phyloP scores from a whole-genome alignment of 2,888 invertebrate genomes.

The Drepanosiphum platanoidis region DNA sequence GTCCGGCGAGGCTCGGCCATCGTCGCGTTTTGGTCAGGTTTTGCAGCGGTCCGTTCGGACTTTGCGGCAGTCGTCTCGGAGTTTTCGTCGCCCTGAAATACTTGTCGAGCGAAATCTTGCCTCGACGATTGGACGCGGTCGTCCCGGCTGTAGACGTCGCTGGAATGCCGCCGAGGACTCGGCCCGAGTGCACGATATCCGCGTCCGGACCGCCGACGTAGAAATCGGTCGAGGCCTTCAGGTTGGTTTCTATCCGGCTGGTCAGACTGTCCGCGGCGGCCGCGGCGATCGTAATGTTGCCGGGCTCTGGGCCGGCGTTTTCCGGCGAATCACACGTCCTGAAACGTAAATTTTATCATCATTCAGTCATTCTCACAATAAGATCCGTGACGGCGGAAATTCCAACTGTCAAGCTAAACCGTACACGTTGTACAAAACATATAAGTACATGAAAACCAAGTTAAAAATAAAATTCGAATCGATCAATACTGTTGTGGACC shows the following conservation, averaged over 20 bases:
- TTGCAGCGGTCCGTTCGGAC: not conserved
- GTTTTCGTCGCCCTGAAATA: constrained; percentile 3
- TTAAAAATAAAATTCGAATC: not conserved
- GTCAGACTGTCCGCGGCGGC: not conserved
- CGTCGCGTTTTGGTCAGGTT: not conserved
- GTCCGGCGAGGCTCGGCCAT: not conserved
- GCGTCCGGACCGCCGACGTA: not conserved
- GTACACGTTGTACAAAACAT: too few species aligned
- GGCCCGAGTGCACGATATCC: not conserved
- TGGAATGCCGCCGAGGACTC: too few species aligned
- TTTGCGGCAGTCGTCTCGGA: not conserved
- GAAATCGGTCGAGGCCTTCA: not conserved
- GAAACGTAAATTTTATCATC: too few species aligned
- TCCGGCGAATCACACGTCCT: not conserved
- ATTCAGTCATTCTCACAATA: too few species aligned
- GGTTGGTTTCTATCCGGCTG: not conserved
- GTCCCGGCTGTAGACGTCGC: too few species aligned
- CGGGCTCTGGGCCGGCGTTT: not conserved
- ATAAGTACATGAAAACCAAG: too few species aligned
- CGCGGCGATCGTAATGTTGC: not conserved
- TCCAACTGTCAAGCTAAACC: too few species aligned
- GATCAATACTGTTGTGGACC: too few species aligned
- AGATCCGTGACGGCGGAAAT: too few species aligned
- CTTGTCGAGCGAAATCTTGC: not conserved
- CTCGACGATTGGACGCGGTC: not conserved